A percentile compares a stretch with the other conserved stretches of the same genome.
These are phyloP conservation scores for Drosophila nasuta DNA, from an alignment of 1,140 invertebrate genomes.

Conservation along the genomic window DNA sequence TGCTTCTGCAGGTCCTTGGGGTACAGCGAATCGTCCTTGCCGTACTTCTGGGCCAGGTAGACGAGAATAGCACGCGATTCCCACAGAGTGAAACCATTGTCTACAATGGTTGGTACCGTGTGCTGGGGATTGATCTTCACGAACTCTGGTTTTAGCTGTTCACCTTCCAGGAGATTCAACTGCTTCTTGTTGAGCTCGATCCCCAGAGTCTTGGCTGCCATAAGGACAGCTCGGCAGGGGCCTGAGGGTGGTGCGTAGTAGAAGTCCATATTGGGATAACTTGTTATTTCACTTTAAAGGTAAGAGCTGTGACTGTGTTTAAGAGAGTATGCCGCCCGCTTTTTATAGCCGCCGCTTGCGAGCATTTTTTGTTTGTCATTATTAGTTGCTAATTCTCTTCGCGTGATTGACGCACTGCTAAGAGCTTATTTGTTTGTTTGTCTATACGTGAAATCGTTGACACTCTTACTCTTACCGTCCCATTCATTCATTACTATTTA, in stretches of 20 bases:
- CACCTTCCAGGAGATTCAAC: conserved; percentile 87
- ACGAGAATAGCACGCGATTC: conserved; percentile 90
- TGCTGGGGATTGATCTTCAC: conserved; percentile 87
- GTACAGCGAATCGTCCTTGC: conserved; percentile 88
- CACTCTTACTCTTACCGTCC: too few relatives aligned
- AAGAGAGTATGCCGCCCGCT: too few relatives aligned
- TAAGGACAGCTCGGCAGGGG: conserved; percentile 88
- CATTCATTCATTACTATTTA: too few relatives aligned
- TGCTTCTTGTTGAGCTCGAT: conserved; percentile 89
- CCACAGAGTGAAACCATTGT: conserved; percentile 87
- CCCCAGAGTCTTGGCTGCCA: conserved; percentile 89
- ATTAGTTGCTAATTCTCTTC: too few relatives aligned
- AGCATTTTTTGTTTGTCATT: too few relatives aligned
- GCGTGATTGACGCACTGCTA: too few relatives aligned
- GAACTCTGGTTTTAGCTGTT: conserved; percentile 89
- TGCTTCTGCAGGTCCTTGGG: conserved; percentile 88
- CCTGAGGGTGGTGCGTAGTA: conserved; percentile 89
- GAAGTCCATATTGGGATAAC: conserved; percentile 78
- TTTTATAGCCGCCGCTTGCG: too few relatives aligned
- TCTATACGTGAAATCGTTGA: too few relatives aligned
- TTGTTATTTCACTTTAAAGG: too few relatives aligned
- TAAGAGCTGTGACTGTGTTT: too few relatives aligned
- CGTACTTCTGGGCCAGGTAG: conserved; percentile 89
- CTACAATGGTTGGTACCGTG: conserved; percentile 88
- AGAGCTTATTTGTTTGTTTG: too few relatives aligned